Evolutionary conservation across 2,113 vertebrate genomes (phyloP).

Genomic region (Aptenodytes forsteri): DNA sequence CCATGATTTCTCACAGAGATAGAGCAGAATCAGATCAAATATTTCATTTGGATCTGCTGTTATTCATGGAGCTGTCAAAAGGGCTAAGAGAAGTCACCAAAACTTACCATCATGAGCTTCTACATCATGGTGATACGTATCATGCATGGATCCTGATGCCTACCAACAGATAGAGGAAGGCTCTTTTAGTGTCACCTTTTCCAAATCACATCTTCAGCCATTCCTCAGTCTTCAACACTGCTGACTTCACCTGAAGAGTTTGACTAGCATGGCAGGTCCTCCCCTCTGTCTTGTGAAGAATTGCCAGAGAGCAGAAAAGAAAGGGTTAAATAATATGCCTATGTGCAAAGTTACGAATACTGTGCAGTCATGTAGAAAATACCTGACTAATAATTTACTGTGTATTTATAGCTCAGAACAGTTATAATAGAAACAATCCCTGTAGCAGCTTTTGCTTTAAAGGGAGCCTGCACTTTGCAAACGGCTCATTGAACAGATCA

Average conservation of each 20-base stretch:
- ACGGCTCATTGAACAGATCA: neutral
- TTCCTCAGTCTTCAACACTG: neutral
- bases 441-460: neutral
- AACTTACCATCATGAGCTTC: neutral
- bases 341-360: neutral
- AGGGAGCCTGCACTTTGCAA: neutral
- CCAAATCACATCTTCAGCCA: neutral
- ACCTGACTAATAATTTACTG: slow-evolving; percentile 23
- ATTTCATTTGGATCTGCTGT: neutral
- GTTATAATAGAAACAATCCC: neutral
- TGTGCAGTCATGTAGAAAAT: neutral
- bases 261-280: neutral
- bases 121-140: neutral
- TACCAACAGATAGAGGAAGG: neutral
- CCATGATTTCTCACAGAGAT: neutral
- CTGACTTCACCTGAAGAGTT: neutral
- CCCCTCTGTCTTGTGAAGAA: neutral
- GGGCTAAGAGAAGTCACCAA: neutral
- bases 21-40: neutral
- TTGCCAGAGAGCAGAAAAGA: neutral
- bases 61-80: neutral
- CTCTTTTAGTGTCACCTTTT: neutral
- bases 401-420: slow-evolving; percentile 19
- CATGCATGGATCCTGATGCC: neutral
- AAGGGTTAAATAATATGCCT: neutral